These are phyloP conservation scores for Prolemur simus DNA, from an alignment of 2,113 vertebrate genomes.

Conservation along the genomic window DNA sequence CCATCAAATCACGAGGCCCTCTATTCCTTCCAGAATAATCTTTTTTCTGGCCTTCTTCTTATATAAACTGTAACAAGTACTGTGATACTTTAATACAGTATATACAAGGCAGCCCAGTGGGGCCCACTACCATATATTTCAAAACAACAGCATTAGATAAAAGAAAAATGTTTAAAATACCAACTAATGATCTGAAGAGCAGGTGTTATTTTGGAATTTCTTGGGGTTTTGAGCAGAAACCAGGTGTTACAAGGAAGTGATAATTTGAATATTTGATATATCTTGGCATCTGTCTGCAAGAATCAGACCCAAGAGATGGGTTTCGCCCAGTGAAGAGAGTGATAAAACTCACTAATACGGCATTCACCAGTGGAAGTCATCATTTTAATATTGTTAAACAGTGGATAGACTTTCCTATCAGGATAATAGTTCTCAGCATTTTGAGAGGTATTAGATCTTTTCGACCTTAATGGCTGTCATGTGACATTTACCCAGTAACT, in stretches of 20 bases:
- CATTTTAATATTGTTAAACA: background rate
- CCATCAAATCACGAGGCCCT: background rate
- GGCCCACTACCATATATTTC: background rate
- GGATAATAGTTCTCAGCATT: background rate
- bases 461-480: background rate
- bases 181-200: constrained; percentile 72
- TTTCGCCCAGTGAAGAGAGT: background rate
- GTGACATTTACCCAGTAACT: background rate
- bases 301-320: constrained; percentile 19
- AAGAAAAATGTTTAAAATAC: constrained; percentile 24
- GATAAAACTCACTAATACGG: background rate
- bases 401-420: background rate
- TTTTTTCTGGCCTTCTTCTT: background rate
- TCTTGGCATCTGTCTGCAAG: constrained; percentile 77
- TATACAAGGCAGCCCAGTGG: background rate
- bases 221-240: constrained; percentile 73
- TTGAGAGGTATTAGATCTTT: constrained; percentile 11
- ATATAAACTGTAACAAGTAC: background rate
- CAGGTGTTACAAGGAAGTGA: constrained; percentile 75
- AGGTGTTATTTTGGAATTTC: constrained; percentile 74
- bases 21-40: background rate
- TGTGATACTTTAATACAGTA: background rate
- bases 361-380: background rate
- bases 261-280: constrained; percentile 73
- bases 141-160: background rate